Base-by-base conservation (phyloP, 2,113 vertebrate species). In the Nothoprocta pentlandii region DNA sequence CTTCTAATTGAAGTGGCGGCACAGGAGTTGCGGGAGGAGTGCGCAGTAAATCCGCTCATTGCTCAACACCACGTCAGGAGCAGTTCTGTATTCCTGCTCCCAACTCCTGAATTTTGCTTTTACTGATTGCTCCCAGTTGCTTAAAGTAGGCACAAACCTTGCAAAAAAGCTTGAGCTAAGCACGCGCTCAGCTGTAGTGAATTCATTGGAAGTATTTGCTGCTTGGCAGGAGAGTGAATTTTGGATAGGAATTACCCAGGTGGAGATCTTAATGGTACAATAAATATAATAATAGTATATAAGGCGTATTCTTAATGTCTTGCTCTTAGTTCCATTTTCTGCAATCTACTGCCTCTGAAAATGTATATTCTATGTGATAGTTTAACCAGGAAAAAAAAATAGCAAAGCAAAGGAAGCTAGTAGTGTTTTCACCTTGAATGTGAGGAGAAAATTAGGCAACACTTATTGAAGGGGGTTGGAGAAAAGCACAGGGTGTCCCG, bases 31-130 rank as follows among this genome's bases (percentile, higher is more conserved):
- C 34, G 46, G 44, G 5, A 61, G 64, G 32, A 63, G 21, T 12
- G 8, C 2, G 0, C 13, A 42, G 42, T 12, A 68, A 32, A 75
- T 74, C 71, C 30, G 28, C 32, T 12, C 34, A 4, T 76, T 76
- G 25, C 22, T 53, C 23, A 25, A 0, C 16, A 10, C 0, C 3
- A 11, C 9, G 1, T 19, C 2, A 28, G 22, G 28, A 44, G 44
- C 59, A 41, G 61, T 5, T 0, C 8, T 6, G 41, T n/a, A 12
- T 49, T 54, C 8, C 32, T 41, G 2, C 62, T 71, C 10, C 53
- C 54, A 47, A 1, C 36, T 30, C 17, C 34, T 54, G 36, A 13
- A 73, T 20, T 30, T 73, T 54, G 26, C 23, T 63, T 63, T 9
- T 58, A 23, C n/a, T 63, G 19, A 44, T 89, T 83, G 56, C 64